Evolutionary conservation across 2,888 invertebrate species (phyloP), one percentile per base, ranked within the genome.

Genomic region (Camptogramma bilineatum): DNA sequence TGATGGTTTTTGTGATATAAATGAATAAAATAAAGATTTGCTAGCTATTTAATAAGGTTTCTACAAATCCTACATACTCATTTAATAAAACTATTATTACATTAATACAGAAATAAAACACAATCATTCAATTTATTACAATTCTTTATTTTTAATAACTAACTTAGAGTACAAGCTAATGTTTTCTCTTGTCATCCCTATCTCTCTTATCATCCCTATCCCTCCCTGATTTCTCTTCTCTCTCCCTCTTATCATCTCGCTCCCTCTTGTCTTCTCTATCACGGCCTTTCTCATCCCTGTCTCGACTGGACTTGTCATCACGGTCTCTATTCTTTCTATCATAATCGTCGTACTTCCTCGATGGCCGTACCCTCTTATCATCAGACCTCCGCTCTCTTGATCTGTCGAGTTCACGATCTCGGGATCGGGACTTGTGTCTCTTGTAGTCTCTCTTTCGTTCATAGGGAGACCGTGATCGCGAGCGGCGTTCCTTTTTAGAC

Each of bases 331-430:
- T 86, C 73, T 93, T 92, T 0, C 93, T 76, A 1, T 93, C 93
- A 81, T 93, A 93, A 63, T 93, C 93, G 73, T 93, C 93, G 81
- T 93, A 93, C 66, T 93, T 93, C 62, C 93, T 83, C 0, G 91
- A 89, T 7, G 77, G 79, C 4, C 90, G 73, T 44, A 80, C 80
- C 0, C 92, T 70, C 54, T 93, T 93, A 21, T 93, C 93, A 68
- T 93, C 93, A 5, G 81, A 75, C 5, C 93, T 76, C 3, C 93
- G 69, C 52, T 93, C 93, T 47, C 93, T 82, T 0, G 90, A 87
- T 0, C 93, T 78, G 9, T 92, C 92, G 0, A 79, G 19, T 17
- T 93, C 92, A 19, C 91, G 71, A n/a, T 93, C 93, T 7, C 93
- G 79, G 0, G 93, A 92, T 1, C 93, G 80, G 7, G 93, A 93